These are phyloP conservation scores for Triplophysa yarkandensis DNA, from an alignment of 2,797 vertebrate genomes.

Conservation along the genomic window DNA sequence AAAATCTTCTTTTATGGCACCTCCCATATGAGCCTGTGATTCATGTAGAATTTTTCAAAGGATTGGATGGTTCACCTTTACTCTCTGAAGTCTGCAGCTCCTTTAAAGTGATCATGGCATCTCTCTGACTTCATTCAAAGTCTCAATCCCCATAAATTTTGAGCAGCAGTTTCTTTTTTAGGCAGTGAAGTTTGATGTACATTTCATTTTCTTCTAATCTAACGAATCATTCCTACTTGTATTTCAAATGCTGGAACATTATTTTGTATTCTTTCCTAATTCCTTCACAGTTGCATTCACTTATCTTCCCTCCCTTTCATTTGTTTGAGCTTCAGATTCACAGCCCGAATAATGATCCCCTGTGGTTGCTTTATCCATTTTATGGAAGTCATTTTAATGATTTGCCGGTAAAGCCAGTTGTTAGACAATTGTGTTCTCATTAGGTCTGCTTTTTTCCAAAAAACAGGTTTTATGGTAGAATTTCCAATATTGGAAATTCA, in stretches of 20 bases:
- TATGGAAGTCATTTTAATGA: background rate
- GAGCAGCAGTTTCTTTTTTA: background rate
- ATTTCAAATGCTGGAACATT: background rate
- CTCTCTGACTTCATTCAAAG: background rate
- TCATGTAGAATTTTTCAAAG: constrained; percentile 10
- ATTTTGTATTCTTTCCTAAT: background rate
- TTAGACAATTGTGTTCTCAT: background rate
- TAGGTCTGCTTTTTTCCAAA: background rate
- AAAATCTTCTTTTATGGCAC: background rate
- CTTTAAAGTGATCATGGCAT: constrained; percentile 6
- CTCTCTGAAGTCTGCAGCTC: constrained; percentile 11
- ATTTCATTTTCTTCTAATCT: background rate
- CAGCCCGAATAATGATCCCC: background rate
- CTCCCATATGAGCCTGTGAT: constrained; percentile 11
- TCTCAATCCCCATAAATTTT: background rate
- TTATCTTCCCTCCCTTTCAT: background rate
- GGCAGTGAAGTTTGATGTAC: background rate
- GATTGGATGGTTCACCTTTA: constrained; percentile 7
- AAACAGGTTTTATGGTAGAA: background rate
- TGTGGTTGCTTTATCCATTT: background rate
- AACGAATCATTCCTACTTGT: background rate
- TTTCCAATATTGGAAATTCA: background rate
- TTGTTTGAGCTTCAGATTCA: constrained; percentile 6
- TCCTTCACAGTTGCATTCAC: background rate
- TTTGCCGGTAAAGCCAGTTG: background rate